A percentile compares a stretch with the other conserved stretches of the same genome.
Evolutionary conservation across 2,113 vertebrate species (phyloP).

Genomic region (Pontoporia blainvillei): DNA sequence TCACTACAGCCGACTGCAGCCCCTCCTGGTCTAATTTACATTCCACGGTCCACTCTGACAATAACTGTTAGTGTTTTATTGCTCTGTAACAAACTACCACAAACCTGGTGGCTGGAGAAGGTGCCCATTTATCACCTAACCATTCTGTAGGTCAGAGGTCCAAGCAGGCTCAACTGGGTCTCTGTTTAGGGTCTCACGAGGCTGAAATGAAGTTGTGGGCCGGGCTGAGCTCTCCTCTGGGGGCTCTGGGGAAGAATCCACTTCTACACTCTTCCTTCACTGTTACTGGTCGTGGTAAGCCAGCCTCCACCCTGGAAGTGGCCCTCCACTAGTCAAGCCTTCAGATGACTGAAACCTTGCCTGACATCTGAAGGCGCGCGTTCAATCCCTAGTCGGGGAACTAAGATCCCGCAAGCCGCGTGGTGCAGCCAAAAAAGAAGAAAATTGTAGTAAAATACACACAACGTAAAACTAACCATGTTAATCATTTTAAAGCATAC

Average conservation of each 20-base stretch:
- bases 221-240: background rate
- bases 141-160: background rate
- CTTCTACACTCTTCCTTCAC: background rate
- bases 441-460: too few relatives aligned
- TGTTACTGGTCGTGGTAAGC: background rate
- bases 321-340: background rate
- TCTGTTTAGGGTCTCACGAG: background rate
- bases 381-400: too few relatives aligned
- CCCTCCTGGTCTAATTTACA: background rate
- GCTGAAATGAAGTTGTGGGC: background rate
- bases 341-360: background rate
- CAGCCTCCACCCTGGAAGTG: background rate
- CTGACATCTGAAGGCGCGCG: background rate
- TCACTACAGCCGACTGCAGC: background rate
- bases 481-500: too few relatives aligned
- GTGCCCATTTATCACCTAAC: background rate
- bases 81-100: background rate
- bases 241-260: background rate
- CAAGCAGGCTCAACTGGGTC: background rate
- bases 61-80: background rate
- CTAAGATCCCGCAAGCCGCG: fast-evolving
- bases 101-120: background rate
- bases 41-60: background rate
- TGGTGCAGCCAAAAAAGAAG: too few relatives aligned
- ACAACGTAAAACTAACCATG: too few relatives aligned